These are phyloP conservation scores for Pocillopora grandis DNA, from an alignment of 92 coral and sea anemone genomes.

Conservation along the genomic window DNA sequence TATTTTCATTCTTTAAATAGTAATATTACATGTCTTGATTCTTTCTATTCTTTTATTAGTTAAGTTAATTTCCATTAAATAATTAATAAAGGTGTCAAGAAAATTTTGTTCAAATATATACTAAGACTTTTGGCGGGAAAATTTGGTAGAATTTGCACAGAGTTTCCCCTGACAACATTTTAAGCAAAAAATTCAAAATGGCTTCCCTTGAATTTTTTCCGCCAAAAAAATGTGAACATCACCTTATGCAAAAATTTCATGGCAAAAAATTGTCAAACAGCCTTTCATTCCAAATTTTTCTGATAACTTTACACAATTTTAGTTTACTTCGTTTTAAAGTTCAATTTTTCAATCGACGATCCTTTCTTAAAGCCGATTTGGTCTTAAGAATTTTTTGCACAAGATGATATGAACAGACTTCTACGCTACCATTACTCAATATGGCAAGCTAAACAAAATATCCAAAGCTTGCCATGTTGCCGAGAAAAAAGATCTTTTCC, in stretches of 20 bases:
- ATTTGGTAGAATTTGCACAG: conserved; percentile 7
- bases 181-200: background rate
- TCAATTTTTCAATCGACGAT: too few relatives aligned
- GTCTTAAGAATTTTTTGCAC: background rate
- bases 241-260: background rate
- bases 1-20: too few relatives aligned
- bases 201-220: background rate
- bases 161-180: conserved; percentile 20
- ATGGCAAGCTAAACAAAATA: background rate
- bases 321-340: background rate
- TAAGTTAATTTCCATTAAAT: background rate
- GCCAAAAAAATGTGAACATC: background rate
- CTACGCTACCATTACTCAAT: background rate
- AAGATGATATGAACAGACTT: background rate
- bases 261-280: background rate
- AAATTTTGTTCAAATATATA: background rate
- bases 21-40: background rate
- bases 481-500: background rate
- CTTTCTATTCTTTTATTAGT: conserved; percentile 2
- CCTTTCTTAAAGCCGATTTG: background rate
- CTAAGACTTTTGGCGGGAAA: conserved; percentile 16
- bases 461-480: background rate
- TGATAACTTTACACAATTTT: background rate
- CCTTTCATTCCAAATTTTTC: too few relatives aligned
- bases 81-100: conserved; percentile 2